Conservation (phyloP, 1,140 invertebrate genomes). For the Steinernema khuongi region DNA sequence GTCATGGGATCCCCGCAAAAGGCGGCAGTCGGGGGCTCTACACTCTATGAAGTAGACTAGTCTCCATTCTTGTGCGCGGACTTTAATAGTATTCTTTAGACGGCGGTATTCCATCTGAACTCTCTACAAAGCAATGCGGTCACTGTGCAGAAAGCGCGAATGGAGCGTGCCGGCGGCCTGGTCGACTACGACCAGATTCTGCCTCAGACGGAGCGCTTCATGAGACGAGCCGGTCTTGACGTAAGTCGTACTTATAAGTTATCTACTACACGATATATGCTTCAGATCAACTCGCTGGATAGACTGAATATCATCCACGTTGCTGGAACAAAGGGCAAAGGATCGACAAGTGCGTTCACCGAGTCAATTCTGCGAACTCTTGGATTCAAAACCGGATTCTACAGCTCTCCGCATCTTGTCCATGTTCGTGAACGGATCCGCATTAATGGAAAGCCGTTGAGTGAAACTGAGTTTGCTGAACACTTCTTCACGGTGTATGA, state of each 20-base stretch:
- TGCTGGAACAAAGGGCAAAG: conserved; percentile 86
- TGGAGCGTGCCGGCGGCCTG: background rate
- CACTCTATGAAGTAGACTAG: background rate
- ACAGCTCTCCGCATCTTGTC: conserved; percentile 87
- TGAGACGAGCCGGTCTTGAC: background rate
- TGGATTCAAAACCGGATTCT: conserved; percentile 87
- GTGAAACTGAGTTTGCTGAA: conserved; percentile 69
- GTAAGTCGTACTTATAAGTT: background rate
- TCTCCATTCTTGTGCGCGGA: background rate
- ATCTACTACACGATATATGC: background rate
- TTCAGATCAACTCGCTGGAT: conserved; percentile 59
- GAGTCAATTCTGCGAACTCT: conserved; percentile 80
- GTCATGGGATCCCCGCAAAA: background rate
- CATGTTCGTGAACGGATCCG: conserved; percentile 84
- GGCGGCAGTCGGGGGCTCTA: background rate
- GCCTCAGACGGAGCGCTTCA: background rate
- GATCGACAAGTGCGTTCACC: conserved; percentile 83
- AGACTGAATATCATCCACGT: conserved; percentile 80
- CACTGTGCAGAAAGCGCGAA: conserved; percentile 26
- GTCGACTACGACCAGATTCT: background rate
- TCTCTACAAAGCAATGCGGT: conserved; percentile 40
- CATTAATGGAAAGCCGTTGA: conserved; percentile 75
- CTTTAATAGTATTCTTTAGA: conserved; percentile 17
- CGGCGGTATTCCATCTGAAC: conserved; percentile 35
- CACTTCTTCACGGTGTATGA: conserved; percentile 80